These are phyloP conservation scores for Lycocorax pyrrhopterus DNA, from an alignment of 2,113 vertebrate species.

Conservation along the genomic window DNA sequence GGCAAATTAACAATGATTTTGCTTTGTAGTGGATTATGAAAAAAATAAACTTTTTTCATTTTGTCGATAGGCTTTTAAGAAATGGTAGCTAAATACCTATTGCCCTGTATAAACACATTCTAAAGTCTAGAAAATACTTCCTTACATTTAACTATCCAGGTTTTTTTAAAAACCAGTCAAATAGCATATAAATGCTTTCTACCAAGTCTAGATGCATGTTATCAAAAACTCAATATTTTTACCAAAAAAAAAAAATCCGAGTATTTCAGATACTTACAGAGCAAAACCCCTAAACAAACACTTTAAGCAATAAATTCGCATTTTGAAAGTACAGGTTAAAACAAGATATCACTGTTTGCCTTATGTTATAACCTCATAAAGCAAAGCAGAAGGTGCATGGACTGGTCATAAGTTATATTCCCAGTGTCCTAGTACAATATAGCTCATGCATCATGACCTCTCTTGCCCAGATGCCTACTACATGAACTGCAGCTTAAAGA, in stretches of 20 bases:
- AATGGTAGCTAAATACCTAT: neutral
- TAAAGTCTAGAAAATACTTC: neutral
- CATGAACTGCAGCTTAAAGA: neutral
- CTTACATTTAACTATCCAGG: neutral
- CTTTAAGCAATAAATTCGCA: neutral
- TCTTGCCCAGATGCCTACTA: neutral
- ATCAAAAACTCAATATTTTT: neutral
- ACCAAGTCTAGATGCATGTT: neutral
- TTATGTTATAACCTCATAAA: neutral
- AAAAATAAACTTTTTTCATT: neutral
- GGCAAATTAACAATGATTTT: neutral
- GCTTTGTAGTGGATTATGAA: neutral
- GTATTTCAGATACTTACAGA: neutral
- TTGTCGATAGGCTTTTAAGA: neutral
- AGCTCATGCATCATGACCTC: neutral
- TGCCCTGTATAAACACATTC: neutral
- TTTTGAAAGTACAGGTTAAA: neutral
- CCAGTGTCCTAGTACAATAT: neutral
- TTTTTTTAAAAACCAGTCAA: neutral
- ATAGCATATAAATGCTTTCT: neutral
- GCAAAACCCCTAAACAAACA: neutral
- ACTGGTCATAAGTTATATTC: neutral
- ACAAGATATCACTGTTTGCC: neutral
- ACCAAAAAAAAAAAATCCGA: neutral
- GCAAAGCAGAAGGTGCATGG: neutral